A percentile compares a stretch with the other conserved stretches of the same genome.
Evolutionary conservation across 2,888 invertebrate genomes (phyloP).

Genomic region (Scaptomyza reducta): DNA sequence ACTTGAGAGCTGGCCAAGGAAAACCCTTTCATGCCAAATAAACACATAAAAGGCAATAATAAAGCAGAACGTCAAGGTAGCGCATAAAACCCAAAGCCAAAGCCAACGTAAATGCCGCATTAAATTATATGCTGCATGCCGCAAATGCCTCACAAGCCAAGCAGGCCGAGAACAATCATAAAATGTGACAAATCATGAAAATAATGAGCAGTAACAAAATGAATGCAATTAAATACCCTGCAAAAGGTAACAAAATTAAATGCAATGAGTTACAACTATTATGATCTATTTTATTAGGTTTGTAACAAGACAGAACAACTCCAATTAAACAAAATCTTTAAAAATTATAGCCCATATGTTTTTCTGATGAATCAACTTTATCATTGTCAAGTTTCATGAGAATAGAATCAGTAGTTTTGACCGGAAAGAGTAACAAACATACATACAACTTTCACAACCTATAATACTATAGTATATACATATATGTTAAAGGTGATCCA

Average conservation of each 20-base stretch:
- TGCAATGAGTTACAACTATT: background rate
- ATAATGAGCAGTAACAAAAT: conserved; percentile 59
- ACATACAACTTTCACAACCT: no score
- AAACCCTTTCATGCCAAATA: conserved; percentile 69
- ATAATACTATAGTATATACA: no score
- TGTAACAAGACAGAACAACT: background rate
- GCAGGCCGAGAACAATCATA: conserved; percentile 50
- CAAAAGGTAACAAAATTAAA: background rate
- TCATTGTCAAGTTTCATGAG: no score
- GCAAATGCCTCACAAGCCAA: conserved; percentile 52
- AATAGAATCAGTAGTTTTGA: no score
- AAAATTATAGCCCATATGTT: no score
- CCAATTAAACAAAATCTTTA: no score
- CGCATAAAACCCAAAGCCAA: conserved; percentile 37
- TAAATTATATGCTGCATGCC: conserved; percentile 70
- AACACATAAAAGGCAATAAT: conserved; percentile 70
- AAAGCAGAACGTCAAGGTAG: conserved; percentile 54
- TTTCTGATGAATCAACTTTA: no score
- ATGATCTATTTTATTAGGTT: background rate
- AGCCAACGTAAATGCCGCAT: conserved; percentile 48
- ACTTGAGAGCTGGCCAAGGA: background rate
- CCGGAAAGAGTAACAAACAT: no score
- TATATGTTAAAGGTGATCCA: no score
- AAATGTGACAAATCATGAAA: conserved; percentile 76
- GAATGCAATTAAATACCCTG: conserved; percentile 46